These are phyloP conservation scores for Baronia brevicornis DNA, from an alignment of 2,888 invertebrate species.

Conservation along the genomic window DNA sequence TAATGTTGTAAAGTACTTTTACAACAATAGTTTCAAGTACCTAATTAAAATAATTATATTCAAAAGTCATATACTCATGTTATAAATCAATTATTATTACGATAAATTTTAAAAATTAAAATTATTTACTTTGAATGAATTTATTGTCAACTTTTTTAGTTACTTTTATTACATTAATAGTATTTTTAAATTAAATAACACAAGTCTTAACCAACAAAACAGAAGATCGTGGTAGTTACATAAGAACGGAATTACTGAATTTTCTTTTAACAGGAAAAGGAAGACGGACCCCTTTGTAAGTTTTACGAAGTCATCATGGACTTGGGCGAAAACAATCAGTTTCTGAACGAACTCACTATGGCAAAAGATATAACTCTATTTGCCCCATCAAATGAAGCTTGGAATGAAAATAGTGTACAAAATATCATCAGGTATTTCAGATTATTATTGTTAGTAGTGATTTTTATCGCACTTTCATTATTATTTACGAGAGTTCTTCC, in stretches of 20 bases:
- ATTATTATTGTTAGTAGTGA: background rate
- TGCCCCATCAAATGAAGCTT: constrained; percentile 92
- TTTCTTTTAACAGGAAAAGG: constrained; percentile 52
- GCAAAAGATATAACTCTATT: constrained; percentile 88
- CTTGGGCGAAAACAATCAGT: constrained; percentile 80
- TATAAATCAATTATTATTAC: too few species aligned
- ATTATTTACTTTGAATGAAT: too few species aligned
- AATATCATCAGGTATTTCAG: constrained; percentile 75
- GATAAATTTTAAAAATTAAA: too few species aligned
- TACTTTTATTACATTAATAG: too few species aligned
- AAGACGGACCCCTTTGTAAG: constrained; percentile 81
- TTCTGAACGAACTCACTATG: constrained; percentile 81
- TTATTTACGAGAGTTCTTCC: too few species aligned
- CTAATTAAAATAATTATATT: too few species aligned
- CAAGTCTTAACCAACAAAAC: too few species aligned
- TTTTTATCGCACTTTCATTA: background rate
- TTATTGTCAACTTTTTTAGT: too few species aligned
- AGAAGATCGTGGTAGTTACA: background rate
- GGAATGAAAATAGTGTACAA: constrained; percentile 84
- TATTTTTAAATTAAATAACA: too few species aligned
- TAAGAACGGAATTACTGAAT: constrained; percentile 1
- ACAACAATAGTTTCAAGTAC: too few species aligned
- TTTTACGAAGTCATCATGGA: constrained; percentile 89
- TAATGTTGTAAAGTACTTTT: too few species aligned
- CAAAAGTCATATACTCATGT: too few species aligned